Percentiles rank a stretch among this genome's conserved stretches.
Conservation (phyloP, 2,888 invertebrate species). For the Coleophora deauratella region DNA sequence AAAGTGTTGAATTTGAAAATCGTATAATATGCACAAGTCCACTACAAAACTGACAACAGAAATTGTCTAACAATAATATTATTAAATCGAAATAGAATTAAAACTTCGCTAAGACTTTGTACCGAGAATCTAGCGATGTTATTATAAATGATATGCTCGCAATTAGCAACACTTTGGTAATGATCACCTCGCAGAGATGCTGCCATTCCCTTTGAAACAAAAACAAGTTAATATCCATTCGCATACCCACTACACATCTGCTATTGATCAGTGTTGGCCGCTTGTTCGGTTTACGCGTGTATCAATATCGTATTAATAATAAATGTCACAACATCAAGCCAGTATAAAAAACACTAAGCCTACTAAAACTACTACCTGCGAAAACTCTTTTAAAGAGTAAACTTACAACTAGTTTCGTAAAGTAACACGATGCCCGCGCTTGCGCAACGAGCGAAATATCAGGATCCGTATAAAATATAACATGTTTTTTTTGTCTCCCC, state of each 20-base stretch:
- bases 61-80: slow-evolving; percentile 64
- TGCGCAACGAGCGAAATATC: slow-evolving; percentile 42
- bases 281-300: slow-evolving; percentile 51
- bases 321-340: slow-evolving; percentile 75
- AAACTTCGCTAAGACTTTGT: slow-evolving; percentile 66
- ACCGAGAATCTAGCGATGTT: slow-evolving; percentile 65
- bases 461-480: slow-evolving; percentile 68
- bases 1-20: slow-evolving; percentile 17
- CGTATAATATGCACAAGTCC: slow-evolving; percentile 26
- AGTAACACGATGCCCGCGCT: slow-evolving; percentile 52
- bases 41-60: slow-evolving; percentile 51
- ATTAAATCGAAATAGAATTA: slow-evolving; percentile 48
- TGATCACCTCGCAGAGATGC: slow-evolving; percentile 51
- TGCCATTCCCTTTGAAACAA: slow-evolving; percentile 40
- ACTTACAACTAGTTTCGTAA: slow-evolving; percentile 68
- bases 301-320: slow-evolving; percentile 60
- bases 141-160: slow-evolving; percentile 68
- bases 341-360: slow-evolving; percentile 76
- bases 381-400: slow-evolving; percentile 73
- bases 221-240: slow-evolving; percentile 35
- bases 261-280: slow-evolving; percentile 60
- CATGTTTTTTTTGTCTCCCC: slow-evolving; percentile 55
- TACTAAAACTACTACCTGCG: slow-evolving; percentile 72
- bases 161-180: slow-evolving; percentile 69
- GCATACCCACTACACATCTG: slow-evolving; percentile 66